Evolutionary conservation across 92 coral and sea anemone species (phyloP), one percentile per base, ranked within the genome.

Genomic region (Porites evermanni): DNA sequence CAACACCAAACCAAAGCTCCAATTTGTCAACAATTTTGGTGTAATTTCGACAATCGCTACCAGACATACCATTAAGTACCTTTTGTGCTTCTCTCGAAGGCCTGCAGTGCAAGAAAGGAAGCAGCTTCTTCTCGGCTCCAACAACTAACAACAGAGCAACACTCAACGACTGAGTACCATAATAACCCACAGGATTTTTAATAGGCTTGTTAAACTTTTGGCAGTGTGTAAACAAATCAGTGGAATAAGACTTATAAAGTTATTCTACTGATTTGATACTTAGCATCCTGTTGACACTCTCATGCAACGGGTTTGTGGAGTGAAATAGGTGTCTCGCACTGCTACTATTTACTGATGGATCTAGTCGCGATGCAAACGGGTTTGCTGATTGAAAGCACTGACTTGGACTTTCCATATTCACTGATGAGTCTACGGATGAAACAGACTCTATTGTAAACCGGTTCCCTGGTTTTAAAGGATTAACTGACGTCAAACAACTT

Each of bases 51-150:
- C 86, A 89, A 61, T 84, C 89, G 50, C 29, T 70, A 26, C 74
- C 81, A 20, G 86, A 78, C 80, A 89, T 18, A 7, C 89, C 92
- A 61, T 78, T 80, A 0, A 85, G 79, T 13, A 79, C 70, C 81
- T 89, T 84, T 79, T 79, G 86, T 8, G 86, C 87, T 21, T 85
- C 87, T 29, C 88, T 6, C 77, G 64, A 52, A 79, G 89, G 65
- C 92, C 70, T 75, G 92, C 89, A 16, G 92, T 21, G 21, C 91
- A 47, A 82, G 67, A 68, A 75, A 88, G 53, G 53, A 67, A 29
- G 89, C 78, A 59, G 77, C 69, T 75, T 85, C 88, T 6, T 85
- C 89, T 20, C 75, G 63, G 63, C 54, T 71, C 83, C 83, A 74
- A 69, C 88, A 78, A 67, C 66, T 85, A 23, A 85, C 83, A 77